Conservation (phyloP, 2,888 invertebrate genomes). For the Tethea ocularis region DNA sequence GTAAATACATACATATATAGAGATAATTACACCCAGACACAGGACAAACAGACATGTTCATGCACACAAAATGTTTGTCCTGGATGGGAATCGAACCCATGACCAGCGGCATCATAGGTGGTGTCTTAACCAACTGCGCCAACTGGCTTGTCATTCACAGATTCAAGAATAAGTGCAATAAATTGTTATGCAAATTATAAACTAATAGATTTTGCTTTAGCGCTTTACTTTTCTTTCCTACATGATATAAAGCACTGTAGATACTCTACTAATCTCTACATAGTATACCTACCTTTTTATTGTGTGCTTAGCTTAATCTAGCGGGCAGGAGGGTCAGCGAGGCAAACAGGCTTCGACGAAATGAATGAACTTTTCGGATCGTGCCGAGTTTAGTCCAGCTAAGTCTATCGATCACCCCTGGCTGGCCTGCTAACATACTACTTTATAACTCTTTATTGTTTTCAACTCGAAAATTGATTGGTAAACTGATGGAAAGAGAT, state of each 20-base stretch:
- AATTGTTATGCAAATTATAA: too few relatives aligned
- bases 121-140: too few relatives aligned
- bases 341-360: conserved; percentile 9
- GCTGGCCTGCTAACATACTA: not conserved
- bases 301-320: conserved; percentile 10
- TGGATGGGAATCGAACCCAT: too few relatives aligned
- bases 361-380: conserved; percentile 15
- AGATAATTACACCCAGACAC: too few relatives aligned
- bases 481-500: not conserved
- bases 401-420: conserved; percentile 15
- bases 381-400: conserved; percentile 1
- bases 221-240: not conserved
- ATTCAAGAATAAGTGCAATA: too few relatives aligned
- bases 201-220: too few relatives aligned
- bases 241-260: not conserved
- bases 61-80: too few relatives aligned
- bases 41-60: too few relatives aligned
- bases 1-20: too few relatives aligned
- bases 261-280: not conserved
- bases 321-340: conserved; percentile 7
- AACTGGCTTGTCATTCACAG: too few relatives aligned
- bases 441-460: conserved; percentile 6
- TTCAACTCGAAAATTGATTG: not conserved
- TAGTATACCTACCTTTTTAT: conserved; percentile 3
- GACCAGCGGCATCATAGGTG: too few relatives aligned